Evolutionary conservation across 2,888 invertebrate species (phyloP).

Genomic region (Cephus spinipes): DNA sequence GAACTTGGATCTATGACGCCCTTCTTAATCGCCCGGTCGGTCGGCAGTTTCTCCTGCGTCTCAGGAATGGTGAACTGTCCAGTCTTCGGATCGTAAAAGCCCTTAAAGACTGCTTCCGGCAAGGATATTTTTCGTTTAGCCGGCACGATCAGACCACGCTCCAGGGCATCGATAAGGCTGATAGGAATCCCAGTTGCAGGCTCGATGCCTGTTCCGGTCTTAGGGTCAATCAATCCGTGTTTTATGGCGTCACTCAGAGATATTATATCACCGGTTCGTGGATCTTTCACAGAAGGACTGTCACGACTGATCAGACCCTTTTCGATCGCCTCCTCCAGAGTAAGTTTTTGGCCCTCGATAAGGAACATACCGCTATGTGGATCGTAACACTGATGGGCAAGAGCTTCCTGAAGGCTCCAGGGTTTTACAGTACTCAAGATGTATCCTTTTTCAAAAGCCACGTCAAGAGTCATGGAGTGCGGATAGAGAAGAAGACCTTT

Average conservation of each 20-base stretch:
- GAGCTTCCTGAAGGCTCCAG: slow-evolving; percentile 84
- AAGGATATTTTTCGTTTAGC: slow-evolving; percentile 86
- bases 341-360: slow-evolving; percentile 77
- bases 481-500: slow-evolving; percentile 79
- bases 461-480: slow-evolving; percentile 76
- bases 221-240: slow-evolving; percentile 81
- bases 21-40: slow-evolving; percentile 85
- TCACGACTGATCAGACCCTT: slow-evolving; percentile 81
- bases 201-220: slow-evolving; percentile 83
- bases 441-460: slow-evolving; percentile 85
- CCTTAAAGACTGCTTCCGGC: slow-evolving; percentile 91
- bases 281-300: slow-evolving; percentile 83
- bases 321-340: slow-evolving; percentile 80
- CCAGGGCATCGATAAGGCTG: slow-evolving; percentile 85
- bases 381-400: slow-evolving; percentile 85
- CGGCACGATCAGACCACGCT: slow-evolving; percentile 83
- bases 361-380: slow-evolving; percentile 78
- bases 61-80: slow-evolving; percentile 86
- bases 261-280: slow-evolving; percentile 83
- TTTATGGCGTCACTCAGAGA: slow-evolving; percentile 84
- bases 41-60: slow-evolving; percentile 82
- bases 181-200: slow-evolving; percentile 80
- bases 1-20: slow-evolving; percentile 88
- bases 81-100: slow-evolving; percentile 87
- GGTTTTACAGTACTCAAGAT: slow-evolving; percentile 83